Conservation (phyloP, 1,140 invertebrate species). For the Ceratitis capitata region DNA sequence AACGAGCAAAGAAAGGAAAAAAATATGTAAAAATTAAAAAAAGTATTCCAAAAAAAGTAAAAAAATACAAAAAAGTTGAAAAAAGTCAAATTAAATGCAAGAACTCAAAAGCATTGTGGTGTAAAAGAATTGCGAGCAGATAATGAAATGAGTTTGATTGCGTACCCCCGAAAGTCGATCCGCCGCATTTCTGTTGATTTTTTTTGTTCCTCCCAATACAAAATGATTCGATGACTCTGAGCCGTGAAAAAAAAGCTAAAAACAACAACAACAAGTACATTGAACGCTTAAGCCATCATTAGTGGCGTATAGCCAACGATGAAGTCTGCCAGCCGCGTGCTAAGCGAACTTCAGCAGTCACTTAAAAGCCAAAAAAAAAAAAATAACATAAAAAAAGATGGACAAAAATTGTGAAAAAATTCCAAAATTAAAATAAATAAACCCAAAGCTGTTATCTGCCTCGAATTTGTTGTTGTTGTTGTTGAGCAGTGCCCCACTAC, state of each 20-base stretch:
- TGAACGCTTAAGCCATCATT: constrained; percentile 36
- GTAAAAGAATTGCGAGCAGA: background rate
- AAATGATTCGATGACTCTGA: background rate
- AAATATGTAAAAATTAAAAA: background rate
- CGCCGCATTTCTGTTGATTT: background rate
- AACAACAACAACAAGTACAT: constrained; percentile 20
- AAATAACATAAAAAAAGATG: too few relatives aligned
- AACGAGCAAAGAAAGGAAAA: background rate
- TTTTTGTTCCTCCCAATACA: too few relatives aligned
- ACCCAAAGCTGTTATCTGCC: background rate
- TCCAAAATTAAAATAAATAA: background rate
- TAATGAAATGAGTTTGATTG: constrained; percentile 29
- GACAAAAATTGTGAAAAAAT: background rate
- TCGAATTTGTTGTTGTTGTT: background rate
- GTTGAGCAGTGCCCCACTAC: background rate
- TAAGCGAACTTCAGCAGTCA: constrained; percentile 22
- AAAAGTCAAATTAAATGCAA: background rate
- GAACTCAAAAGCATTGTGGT: background rate
- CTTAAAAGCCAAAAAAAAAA: background rate
- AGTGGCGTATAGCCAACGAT: background rate
- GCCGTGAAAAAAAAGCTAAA: too few relatives aligned
- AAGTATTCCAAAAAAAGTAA: background rate
- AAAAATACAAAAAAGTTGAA: background rate
- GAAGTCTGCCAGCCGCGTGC: constrained; percentile 36
- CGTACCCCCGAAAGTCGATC: background rate